Evolutionary conservation across 2,797 vertebrate species (phyloP).

Genomic region (Catostomus latipinnis): DNA sequence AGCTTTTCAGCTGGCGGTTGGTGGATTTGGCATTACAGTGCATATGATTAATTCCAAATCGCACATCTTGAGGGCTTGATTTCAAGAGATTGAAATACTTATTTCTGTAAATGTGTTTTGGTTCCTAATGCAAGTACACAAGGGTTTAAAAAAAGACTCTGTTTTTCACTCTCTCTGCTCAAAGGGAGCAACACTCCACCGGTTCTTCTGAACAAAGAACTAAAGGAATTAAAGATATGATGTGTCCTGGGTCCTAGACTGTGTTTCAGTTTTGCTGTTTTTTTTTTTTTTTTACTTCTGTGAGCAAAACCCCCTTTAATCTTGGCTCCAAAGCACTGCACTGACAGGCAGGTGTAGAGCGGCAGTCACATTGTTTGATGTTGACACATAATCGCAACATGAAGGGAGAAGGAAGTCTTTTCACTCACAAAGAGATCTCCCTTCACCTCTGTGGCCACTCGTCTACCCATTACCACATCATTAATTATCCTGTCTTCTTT

Average conservation of each 20-base stretch:
- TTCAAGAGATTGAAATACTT: constrained; percentile 37
- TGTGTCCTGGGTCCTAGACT: constrained; percentile 32
- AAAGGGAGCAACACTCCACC: constrained; percentile 23
- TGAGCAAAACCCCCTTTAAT: constrained; percentile 56
- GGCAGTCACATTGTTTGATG: constrained; percentile 54
- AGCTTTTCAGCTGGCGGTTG: neutral
- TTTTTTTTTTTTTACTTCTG: constrained; percentile 35
- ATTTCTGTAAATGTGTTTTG: constrained; percentile 22
- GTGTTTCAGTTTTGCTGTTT: constrained; percentile 30
- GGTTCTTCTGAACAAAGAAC: constrained; percentile 49
- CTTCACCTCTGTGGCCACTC: constrained; percentile 32
- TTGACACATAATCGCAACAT: constrained; percentile 52
- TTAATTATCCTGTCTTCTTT: constrained; percentile 46
- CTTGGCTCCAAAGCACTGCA: constrained; percentile 42
- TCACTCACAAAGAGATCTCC: constrained; percentile 37
- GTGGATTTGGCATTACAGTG: constrained; percentile 23
- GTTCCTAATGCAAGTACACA: constrained; percentile 11
- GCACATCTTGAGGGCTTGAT: constrained; percentile 28
- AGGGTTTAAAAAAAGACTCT: constrained; percentile 1
- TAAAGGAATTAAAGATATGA: constrained; percentile 55
- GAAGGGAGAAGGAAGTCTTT: constrained; percentile 47
- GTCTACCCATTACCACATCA: constrained; percentile 35
- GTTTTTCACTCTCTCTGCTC: constrained; percentile 9
- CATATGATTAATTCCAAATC: constrained; percentile 26
- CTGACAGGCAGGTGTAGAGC: constrained; percentile 45